Evolutionary conservation across 2,113 vertebrate species (phyloP), one percentile per base, ranked within the genome.

Genomic region (Galemys pyrenaicus): DNA sequence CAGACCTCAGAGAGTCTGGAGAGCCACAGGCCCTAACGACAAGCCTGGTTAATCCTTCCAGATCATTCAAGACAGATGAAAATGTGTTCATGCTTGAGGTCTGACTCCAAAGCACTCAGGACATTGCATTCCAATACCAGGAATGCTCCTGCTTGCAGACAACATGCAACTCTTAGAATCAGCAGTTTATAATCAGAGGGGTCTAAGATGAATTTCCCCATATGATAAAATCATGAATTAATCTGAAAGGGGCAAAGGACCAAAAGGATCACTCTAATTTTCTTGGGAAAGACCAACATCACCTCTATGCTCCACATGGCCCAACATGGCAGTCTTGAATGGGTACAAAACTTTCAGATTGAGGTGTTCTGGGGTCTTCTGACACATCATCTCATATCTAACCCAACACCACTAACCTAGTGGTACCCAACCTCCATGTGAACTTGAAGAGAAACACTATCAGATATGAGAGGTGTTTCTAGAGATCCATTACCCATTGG

Each of bases 121-220:
- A 24, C 11, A 1, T 0, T 8, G 41, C 15, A 22, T 51, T 70
- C 65, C 71, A 64, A 46, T 0, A 2, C 22, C 73, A 16, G 39
- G 54, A 56, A 54, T 1, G 19, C 44, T 65, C 3, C 0, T 24
- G 13, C 62, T 39, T 24, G n/a, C 9, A 39, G 37, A 73, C 85
- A 51, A 74, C 71, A 37, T 30, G 86, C 5, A 44, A n/a, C n/a
- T n/a, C 44, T 6, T 9, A 44, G 44, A 44, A 44, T 6, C 44
- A 44, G 5, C 44, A 44, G 3, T 56, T 30, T 15, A 26, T 39
- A 32, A 87, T 37, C 28, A 65, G 70, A 80, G 62, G 32, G 56
- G 73, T 17, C 49, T 9, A 2, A 44, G 56, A 10, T 64, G n/a
- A 64, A 70, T 82, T 81, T 70, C 17, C 30, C 24, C 56, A 1